A percentile compares a stretch with the other conserved stretches of the same genome.
These are phyloP conservation scores for Oeneis ivallda DNA, from an alignment of 2,888 invertebrate genomes.

Conservation along the genomic window DNA sequence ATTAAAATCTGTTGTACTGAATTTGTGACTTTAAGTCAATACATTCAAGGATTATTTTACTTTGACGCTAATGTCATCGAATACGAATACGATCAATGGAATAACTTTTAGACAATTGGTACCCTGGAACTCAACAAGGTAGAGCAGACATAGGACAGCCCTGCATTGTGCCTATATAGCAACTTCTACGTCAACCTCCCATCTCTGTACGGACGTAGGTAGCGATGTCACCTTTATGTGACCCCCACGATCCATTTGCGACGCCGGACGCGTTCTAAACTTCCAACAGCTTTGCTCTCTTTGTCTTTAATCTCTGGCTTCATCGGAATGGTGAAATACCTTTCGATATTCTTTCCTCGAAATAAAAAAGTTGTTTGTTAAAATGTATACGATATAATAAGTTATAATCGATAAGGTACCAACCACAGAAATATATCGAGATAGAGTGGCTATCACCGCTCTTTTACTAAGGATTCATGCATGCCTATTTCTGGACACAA, in stretches of 20 bases:
- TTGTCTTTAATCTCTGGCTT: neutral
- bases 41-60: too few relatives aligned
- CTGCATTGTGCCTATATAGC: constrained; percentile 3
- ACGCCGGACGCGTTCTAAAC: neutral
- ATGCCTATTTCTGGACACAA: too few relatives aligned
- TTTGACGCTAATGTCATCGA: too few relatives aligned
- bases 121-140: neutral
- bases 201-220: constrained; percentile 47
- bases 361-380: neutral
- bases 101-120: too few relatives aligned
- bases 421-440: too few relatives aligned
- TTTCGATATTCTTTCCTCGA: neutral
- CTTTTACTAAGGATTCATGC: too few relatives aligned
- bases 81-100: too few relatives aligned
- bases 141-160: constrained; percentile 5
- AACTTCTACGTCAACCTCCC: constrained; percentile 15
- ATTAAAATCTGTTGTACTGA: too few relatives aligned
- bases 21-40: too few relatives aligned
- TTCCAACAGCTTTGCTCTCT: constrained; percentile 3
- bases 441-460: too few relatives aligned
- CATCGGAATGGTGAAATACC: neutral
- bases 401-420: too few relatives aligned
- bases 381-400: too few relatives aligned
- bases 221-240: constrained; percentile 25
- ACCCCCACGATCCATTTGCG: constrained; percentile 24